These are phyloP conservation scores for Cabera pusaria DNA, from an alignment of 2,888 invertebrate species.

Conservation along the genomic window DNA sequence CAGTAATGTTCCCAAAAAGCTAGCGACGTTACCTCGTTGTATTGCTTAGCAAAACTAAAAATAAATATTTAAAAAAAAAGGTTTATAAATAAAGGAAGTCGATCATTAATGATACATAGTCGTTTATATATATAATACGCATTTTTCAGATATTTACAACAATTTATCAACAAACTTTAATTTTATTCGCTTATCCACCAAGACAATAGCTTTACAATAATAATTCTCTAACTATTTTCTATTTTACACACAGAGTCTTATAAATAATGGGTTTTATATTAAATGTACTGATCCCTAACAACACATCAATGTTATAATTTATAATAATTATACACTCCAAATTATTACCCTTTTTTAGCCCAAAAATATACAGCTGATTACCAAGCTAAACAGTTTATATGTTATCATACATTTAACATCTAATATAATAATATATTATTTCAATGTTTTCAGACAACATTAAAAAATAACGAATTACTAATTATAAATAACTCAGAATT, in stretches of 20 bases:
- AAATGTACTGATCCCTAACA: conserved; percentile 51
- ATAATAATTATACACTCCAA: conserved; percentile 26
- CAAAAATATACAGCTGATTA: conserved; percentile 29
- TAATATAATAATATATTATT: too few species aligned
- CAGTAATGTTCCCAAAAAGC: too few species aligned
- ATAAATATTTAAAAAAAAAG: too few species aligned
- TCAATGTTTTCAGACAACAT: too few species aligned
- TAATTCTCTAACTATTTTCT: conserved; percentile 38
- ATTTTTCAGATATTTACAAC: conserved; percentile 65
- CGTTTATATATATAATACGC: conserved; percentile 28
- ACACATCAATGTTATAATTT: conserved; percentile 33
- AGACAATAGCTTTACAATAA: conserved; percentile 51
- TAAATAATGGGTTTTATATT: conserved; percentile 26
- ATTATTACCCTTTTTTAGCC: conserved; percentile 49
- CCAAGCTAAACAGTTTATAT: conserved; percentile 2
- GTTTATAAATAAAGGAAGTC: too few species aligned
- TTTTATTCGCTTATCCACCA: conserved; percentile 42
- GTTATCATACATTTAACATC: too few species aligned
- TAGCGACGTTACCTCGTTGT: too few species aligned
- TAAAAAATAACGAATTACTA: too few species aligned
- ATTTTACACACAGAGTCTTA: conserved; percentile 37
- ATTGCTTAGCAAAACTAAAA: too few species aligned
- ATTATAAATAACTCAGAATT: too few species aligned
- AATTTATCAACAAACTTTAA: conserved; percentile 59
- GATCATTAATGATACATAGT: conserved; percentile 16